Base-by-base conservation (phyloP, 2,888 invertebrate species). In the Sepiola atlantica region DNA sequence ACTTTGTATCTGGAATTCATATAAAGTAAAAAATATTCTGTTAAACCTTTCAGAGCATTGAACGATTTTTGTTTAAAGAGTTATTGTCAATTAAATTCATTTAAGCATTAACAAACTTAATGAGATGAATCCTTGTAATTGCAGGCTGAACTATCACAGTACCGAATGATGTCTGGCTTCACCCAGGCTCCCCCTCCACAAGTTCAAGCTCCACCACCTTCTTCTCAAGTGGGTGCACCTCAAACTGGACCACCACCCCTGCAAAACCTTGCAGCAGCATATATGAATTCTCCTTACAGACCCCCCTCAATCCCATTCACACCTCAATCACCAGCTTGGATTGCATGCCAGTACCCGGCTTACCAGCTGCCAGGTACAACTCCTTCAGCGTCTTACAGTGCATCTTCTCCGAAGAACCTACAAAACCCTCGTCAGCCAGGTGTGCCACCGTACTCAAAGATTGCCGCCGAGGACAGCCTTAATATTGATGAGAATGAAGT, bases 381-480 rank as follows among this genome's bases (percentile, higher is more conserved):
- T 94, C 94, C 28, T 94, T 55, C 94, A 96, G 95, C 95, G 96
- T 95, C 96, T 96, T 91, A 95, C 96, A 94, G 95, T 96, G 95
- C 45, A 94, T 94, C 92, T 35, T 92, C 94, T n/a, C 92, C 92
- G 16, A 92, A 92, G 92, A 55, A 45, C 4, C 1, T 92, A 55
- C 92, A 45, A 45, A 55, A 55, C n/a, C 28, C n/a, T 55, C 92
- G 92, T 14, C 35, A 45, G 92, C 16, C 92, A 16, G 54, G 54
- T 55, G 18, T 45, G 92, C 16, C 92, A 45, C 92, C 92, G n/a
- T 92, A 92, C 45, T 92, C 92, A n/a, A 92, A 92, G 45, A 55
- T 92, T 45, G 45, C 55, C 18, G 35, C n/a, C 21, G 45, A 92
- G 45, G 92, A 92, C n/a, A 55, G n/a, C 55, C 54, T 54, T 24